phyloP scores from a whole-genome alignment of 2,113 vertebrate species.

The Clupea harengus region DNA sequence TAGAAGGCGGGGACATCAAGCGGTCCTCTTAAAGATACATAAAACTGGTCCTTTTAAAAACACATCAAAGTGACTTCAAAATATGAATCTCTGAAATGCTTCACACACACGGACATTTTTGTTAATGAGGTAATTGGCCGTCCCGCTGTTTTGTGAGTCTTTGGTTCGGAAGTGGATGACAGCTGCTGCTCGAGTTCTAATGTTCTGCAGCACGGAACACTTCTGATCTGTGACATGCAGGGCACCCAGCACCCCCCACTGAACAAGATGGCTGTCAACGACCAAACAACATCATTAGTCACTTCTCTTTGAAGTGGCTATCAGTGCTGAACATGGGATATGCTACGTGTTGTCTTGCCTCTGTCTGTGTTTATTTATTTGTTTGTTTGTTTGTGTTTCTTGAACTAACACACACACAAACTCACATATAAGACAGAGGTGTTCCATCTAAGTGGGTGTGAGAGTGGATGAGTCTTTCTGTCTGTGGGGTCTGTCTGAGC shows the following conservation, averaged over 20 bases:
- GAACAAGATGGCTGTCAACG: not conserved
- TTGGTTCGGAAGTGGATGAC: not conserved
- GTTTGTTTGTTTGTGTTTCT: not conserved
- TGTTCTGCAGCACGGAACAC: not conserved
- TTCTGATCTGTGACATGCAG: not conserved
- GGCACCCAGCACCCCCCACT: not conserved
- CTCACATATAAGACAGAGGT: not conserved
- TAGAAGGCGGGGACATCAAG: not conserved
- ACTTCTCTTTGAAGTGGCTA: too few relatives aligned
- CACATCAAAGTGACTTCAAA: not conserved
- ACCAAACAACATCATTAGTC: too few relatives aligned
- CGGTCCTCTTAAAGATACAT: not conserved
- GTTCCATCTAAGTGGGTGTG: not conserved
- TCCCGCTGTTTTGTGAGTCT: not conserved
- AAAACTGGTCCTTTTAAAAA: not conserved
- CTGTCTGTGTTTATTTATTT: not conserved
- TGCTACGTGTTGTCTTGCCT: not conserved
- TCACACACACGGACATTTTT: not conserved
- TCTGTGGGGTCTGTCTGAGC: conserved; percentile 6
- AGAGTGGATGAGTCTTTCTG: too few relatives aligned
- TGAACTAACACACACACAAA: not conserved
- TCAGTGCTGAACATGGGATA: too few relatives aligned
- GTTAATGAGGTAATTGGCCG: conserved; percentile 2
- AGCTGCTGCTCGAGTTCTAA: not conserved
- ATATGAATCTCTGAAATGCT: conserved; percentile 1